A percentile compares a stretch with the other conserved stretches of the same genome.
phyloP scores from a whole-genome alignment of 2,888 invertebrate genomes.

The Merodon equestris region DNA sequence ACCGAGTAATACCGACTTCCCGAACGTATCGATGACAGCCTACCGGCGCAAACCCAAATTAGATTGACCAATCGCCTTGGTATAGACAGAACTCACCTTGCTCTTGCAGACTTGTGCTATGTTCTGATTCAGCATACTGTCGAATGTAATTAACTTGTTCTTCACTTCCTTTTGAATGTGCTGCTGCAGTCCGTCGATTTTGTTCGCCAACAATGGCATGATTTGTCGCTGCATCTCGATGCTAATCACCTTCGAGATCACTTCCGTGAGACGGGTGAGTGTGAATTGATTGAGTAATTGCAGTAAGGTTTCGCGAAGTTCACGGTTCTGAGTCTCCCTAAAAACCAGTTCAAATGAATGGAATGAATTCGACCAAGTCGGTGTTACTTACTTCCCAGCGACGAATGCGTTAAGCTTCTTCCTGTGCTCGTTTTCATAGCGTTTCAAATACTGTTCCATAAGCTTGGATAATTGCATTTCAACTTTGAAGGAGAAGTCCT shows the following conservation, averaged over 20 bases:
- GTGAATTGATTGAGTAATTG: conserved; percentile 81
- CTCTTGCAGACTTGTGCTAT: conserved; percentile 88
- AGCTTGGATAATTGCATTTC: conserved; percentile 77
- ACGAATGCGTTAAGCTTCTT: conserved; percentile 76
- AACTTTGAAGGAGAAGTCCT: conserved; percentile 75
- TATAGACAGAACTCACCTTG: conserved; percentile 83
- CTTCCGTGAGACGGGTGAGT: conserved; percentile 79
- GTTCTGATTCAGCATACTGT: conserved; percentile 88
- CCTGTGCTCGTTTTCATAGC: conserved; percentile 77
- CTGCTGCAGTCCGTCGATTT: conserved; percentile 86
- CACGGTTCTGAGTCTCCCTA: conserved; percentile 80
- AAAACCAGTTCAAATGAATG: neutral
- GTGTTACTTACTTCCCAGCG: conserved; percentile 75
- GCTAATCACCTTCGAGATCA: conserved; percentile 81
- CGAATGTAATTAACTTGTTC: conserved; percentile 86
- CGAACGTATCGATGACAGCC: conserved; percentile 87
- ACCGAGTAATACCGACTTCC: conserved; percentile 83
- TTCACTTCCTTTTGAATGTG: conserved; percentile 87
- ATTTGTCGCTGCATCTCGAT: conserved; percentile 81
- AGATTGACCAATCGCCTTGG: too few species aligned
- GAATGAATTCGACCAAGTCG: too few species aligned
- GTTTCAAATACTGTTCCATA: conserved; percentile 77
- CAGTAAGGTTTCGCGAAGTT: conserved; percentile 80
- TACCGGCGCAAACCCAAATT: conserved; percentile 73
- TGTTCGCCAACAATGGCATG: conserved; percentile 82